Percentiles rank a stretch among this genome's conserved stretches.
Conservation (phyloP, 1,140 invertebrate genomes). For the Drosophila novamexicana region DNA sequence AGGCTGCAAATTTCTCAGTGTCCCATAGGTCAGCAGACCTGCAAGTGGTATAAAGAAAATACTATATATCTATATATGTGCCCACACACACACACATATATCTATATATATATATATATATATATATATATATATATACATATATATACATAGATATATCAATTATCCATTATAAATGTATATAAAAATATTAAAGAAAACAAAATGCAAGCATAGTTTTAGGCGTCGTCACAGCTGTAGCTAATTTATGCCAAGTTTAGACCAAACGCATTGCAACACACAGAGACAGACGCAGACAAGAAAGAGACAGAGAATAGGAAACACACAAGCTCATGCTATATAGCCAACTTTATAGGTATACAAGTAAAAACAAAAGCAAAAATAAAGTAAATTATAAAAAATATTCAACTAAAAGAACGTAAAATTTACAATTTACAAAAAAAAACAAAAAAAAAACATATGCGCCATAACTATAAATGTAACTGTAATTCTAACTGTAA, state of each 20-base stretch:
- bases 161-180: conserved; percentile 22
- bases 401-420: conserved; percentile 36
- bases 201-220: conserved; percentile 34
- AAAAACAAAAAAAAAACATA: conserved; percentile 22
- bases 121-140: conserved; percentile 3
- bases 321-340: conserved; percentile 45
- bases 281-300: neutral
- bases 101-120: conserved; percentile 2
- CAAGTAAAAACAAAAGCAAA: conserved; percentile 2
- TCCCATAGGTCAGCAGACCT: conserved; percentile 10
- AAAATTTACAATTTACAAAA: conserved; percentile 12
- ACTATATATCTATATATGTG: conserved; percentile 8
- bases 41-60: conserved; percentile 8
- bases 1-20: neutral
- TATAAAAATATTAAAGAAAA: conserved; percentile 14
- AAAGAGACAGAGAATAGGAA: conserved; percentile 3
- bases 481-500: conserved; percentile 32
- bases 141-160: conserved; percentile 26
- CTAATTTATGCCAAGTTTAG: conserved; percentile 48
- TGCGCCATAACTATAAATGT: conserved; percentile 44
- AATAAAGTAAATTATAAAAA: neutral
- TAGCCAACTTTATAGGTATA: conserved; percentile 43
- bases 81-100: neutral
- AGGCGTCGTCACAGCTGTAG: conserved; percentile 42
- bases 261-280: conserved; percentile 28